A percentile compares a stretch with the other conserved stretches of the same genome.
These are phyloP conservation scores for Drosophila maculinotata DNA, from an alignment of 2,888 invertebrate species.

Conservation along the genomic window DNA sequence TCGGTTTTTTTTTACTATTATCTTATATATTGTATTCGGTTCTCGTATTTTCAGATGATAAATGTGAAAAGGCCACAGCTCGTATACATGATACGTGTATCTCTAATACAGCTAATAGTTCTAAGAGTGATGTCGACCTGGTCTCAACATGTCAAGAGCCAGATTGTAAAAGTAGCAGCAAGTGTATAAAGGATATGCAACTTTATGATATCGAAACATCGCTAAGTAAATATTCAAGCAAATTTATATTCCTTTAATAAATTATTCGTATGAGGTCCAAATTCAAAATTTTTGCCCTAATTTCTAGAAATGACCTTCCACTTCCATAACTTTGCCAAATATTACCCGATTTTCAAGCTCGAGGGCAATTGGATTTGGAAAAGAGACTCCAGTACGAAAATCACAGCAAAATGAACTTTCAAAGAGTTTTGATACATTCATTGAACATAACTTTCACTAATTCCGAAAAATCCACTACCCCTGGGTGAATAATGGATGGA, in stretches of 20 bases:
- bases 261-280: not conserved
- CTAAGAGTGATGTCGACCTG: slow-evolving; percentile 23
- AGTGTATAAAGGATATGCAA: slow-evolving; percentile 31
- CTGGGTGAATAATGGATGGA: no score
- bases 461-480: no score
- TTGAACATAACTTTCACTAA: no score
- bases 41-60: slow-evolving; percentile 35
- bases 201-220: slow-evolving; percentile 35
- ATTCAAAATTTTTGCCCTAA: no score
- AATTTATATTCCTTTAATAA: not conserved
- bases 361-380: no score
- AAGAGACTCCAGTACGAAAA: no score
- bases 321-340: no score
- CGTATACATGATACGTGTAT: slow-evolving; percentile 1
- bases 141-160: slow-evolving; percentile 27
- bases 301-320: no score
- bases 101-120: slow-evolving; percentile 8
- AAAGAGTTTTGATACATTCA: no score
- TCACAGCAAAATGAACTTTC: no score
- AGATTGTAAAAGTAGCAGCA: slow-evolving; percentile 28
- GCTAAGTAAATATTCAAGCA: slow-evolving; percentile 40
- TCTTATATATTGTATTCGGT: not conserved
- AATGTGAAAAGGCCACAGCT: slow-evolving; percentile 26
- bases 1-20: not conserved
- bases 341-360: no score